Evolutionary conservation across 1,140 invertebrate genomes (phyloP), one percentile per base, ranked within the genome.

Genomic region (Mya arenaria): DNA sequence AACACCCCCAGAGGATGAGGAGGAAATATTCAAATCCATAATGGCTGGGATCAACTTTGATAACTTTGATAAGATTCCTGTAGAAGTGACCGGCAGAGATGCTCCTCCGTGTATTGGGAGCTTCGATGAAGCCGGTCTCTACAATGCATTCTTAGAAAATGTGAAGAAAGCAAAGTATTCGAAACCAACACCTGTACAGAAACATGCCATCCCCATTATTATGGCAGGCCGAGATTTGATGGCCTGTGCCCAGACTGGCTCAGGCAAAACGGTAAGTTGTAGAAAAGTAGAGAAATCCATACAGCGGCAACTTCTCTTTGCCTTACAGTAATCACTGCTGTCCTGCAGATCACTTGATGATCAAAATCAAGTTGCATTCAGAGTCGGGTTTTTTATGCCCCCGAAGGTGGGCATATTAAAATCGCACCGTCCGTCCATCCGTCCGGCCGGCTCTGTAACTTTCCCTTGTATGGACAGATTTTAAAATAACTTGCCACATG

Each of bases 211-310:
- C 60, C 97, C 98, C 0, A 96, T 97, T 19, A 95, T 99, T 48
- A 91, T 95, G 89, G 92, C 79, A 0, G 95, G 95, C 5, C 92
- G 97, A 60, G 98, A 99, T 94, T 87, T 99, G 10, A 99, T 99
- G 98, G 98, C 96, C 0, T 99, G 98, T 92, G 98, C 98, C 0
- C 98, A 99, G 93, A 99, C 98, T 48, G 98, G 98, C 0, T 99
- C 97, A 0, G 98, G 98, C 41, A 99, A 99, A 94, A 99, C 97
- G 17, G 94, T 95, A 92, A 93, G 92, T 91, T 84, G 25, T 23
- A 41, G 13, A 71, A 10, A 44, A 19, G 32, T 62, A 44, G 34
- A 32, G 8, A n/a, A n/a, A n/a, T n/a, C n/a, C n/a, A n/a, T n/a
- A n/a, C n/a, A n/a, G n/a, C n/a, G n/a, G n/a, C n/a, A n/a, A n/a